These are phyloP conservation scores for Coendou prehensilis DNA, from an alignment of 2,797 vertebrate genomes.

Conservation along the genomic window DNA sequence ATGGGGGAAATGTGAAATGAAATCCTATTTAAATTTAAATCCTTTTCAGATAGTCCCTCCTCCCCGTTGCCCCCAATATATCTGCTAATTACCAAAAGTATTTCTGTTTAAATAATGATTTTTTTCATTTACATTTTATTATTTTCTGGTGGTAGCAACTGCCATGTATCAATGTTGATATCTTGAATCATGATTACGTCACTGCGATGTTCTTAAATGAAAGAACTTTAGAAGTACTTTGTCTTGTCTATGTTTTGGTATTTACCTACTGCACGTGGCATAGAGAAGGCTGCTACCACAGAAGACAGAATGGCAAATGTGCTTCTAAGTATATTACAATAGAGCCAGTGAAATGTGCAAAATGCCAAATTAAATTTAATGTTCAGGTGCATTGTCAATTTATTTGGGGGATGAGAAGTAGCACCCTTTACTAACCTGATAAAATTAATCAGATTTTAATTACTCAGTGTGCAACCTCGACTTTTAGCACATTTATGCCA, in stretches of 20 bases:
- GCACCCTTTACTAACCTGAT: constrained; percentile 64
- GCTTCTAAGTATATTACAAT: constrained; percentile 61
- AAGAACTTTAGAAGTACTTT: constrained; percentile 64
- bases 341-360: constrained; percentile 72
- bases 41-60: constrained; percentile 20
- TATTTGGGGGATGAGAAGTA: constrained; percentile 67
- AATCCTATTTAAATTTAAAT: constrained; percentile 83
- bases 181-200: constrained; percentile 62
- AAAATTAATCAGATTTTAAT: constrained; percentile 81
- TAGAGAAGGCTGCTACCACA: constrained; percentile 2
- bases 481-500: constrained; percentile 68
- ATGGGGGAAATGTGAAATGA: constrained; percentile 79
- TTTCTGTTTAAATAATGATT: constrained; percentile 74
- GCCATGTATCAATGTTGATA: constrained; percentile 56
- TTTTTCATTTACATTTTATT: constrained; percentile 75
- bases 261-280: constrained; percentile 26
- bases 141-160: constrained; percentile 64
- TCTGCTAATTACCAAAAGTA: constrained; percentile 81
- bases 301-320: constrained; percentile 13
- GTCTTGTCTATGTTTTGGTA: not conserved
- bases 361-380: constrained; percentile 81
- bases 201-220: constrained; percentile 20
- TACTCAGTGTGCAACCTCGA: constrained; percentile 61
- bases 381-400: constrained; percentile 76
- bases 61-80: constrained; percentile 41